phyloP scores from a whole-genome alignment of 2,113 vertebrate genomes.

The Ictalurus punctatus region DNA sequence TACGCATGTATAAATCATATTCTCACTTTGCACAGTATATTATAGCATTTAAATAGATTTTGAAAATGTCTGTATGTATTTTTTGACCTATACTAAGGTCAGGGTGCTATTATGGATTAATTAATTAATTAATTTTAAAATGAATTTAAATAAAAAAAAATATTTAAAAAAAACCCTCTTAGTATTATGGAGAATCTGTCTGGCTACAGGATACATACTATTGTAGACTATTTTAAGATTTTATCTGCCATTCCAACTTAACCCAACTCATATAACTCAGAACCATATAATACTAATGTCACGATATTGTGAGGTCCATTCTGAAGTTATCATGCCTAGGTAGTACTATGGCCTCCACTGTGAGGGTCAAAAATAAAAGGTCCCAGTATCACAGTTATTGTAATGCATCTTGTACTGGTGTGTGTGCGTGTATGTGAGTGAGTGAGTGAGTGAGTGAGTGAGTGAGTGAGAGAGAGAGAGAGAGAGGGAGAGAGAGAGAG shows the following conservation, averaged over 20 bases:
- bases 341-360: not conserved
- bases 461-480: not conserved
- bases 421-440: too few species aligned
- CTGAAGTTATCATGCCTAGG: not conserved
- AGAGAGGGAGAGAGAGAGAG: not conserved
- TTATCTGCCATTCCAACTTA: not conserved
- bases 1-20: constrained; percentile 5
- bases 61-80: not conserved
- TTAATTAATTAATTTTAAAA: not conserved
- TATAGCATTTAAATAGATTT: constrained; percentile 43
- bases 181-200: not conserved
- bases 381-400: not conserved
- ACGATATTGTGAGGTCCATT: not conserved
- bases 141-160: too few species aligned
- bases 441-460: not conserved
- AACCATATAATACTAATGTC: not conserved
- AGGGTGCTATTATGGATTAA: not conserved
- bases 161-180: not conserved
- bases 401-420: not conserved
- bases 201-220: not conserved
- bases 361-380: not conserved
- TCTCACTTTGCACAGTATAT: constrained; percentile 28
- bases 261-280: not conserved
- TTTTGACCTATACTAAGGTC: not conserved
- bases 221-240: not conserved